Conservation (phyloP, 2,888 invertebrate genomes). For the Junonia oenone region DNA sequence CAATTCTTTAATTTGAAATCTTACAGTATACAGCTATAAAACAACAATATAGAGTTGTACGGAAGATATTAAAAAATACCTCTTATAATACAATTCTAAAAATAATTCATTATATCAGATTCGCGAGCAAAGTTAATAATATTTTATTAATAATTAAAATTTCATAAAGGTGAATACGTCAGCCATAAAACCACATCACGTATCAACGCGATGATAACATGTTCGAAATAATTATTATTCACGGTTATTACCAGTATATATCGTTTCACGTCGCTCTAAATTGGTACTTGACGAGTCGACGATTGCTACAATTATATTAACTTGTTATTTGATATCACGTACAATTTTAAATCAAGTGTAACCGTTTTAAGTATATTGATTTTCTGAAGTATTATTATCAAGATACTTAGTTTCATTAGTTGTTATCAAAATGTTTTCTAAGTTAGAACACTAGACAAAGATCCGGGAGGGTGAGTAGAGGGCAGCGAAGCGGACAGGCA, state of each 20-base stretch:
- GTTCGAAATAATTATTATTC: background rate
- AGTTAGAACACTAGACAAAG: background rate
- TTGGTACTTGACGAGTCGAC: background rate
- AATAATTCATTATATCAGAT: background rate
- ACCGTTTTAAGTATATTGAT: background rate
- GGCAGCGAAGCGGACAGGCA: conserved; percentile 65
- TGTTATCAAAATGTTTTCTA: background rate
- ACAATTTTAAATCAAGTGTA: background rate
- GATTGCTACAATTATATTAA: conserved; percentile 3
- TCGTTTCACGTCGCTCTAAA: background rate
- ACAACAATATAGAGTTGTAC: too few species aligned
- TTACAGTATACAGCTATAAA: too few species aligned
- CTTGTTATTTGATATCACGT: conserved; percentile 1
- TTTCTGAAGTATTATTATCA: conserved; percentile 32
- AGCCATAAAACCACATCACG: background rate
- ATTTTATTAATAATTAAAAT: background rate
- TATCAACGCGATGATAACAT: background rate
- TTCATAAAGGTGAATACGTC: background rate
- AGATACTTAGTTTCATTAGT: conserved; percentile 13
- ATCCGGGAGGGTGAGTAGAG: conserved; percentile 35
- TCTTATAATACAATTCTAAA: too few species aligned
- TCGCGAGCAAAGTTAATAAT: background rate
- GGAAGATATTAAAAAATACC: too few species aligned
- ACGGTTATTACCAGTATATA: background rate
- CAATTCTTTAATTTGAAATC: too few species aligned